A percentile compares a stretch with the other conserved stretches of the same genome.
Evolutionary conservation across 2,797 vertebrate species (phyloP).

Genomic region (Rhinogobio ventralis): DNA sequence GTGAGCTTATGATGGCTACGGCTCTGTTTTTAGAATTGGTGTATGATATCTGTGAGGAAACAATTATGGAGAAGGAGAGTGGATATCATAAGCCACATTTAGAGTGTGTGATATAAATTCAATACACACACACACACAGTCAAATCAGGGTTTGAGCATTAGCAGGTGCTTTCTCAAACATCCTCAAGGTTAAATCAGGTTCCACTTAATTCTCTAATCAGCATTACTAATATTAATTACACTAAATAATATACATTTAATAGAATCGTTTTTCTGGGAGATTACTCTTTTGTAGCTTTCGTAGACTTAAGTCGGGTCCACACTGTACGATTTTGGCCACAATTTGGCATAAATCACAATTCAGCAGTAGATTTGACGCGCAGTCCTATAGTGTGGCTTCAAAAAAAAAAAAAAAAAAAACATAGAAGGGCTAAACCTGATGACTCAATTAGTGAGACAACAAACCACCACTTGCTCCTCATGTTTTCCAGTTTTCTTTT

Average conservation of each 20-base stretch:
- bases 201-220: background rate
- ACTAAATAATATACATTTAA: background rate
- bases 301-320: background rate
- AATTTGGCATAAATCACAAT: no score
- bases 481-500: background rate
- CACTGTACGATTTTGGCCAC: background rate
- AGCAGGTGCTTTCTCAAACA: constrained; percentile 5
- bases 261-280: no score
- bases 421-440: background rate
- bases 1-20: background rate
- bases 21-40: constrained; percentile 34
- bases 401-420: background rate
- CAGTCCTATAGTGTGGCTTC: background rate
- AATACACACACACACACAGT: background rate
- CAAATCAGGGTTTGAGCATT: background rate
- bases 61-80: constrained; percentile 1
- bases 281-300: background rate
- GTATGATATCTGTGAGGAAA: constrained; percentile 12
- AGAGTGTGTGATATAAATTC: background rate
- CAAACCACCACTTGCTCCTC: background rate
- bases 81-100: background rate
- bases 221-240: background rate
- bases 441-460: background rate
- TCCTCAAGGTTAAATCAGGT: background rate
- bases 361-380: background rate